phyloP scores from a whole-genome alignment of 2,888 invertebrate genomes.

The Tribolium freemani region DNA sequence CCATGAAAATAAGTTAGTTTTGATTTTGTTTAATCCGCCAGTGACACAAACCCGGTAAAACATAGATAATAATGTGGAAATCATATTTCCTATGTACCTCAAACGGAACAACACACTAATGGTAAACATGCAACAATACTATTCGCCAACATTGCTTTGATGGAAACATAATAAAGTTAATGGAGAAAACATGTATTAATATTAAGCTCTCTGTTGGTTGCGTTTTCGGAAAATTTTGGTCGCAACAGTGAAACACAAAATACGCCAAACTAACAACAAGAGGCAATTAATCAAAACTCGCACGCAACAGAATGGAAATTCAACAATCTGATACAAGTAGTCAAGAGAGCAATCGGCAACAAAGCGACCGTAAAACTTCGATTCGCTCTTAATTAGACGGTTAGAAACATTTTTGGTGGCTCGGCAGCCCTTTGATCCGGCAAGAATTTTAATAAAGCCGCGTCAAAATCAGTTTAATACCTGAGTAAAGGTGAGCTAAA shows the following conservation, averaged over 20 bases:
- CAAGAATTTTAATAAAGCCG: neutral
- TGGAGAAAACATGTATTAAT: slow-evolving; percentile 25
- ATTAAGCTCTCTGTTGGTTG: neutral
- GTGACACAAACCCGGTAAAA: neutral
- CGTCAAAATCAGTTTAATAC: slow-evolving; percentile 1
- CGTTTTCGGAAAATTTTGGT: slow-evolving; percentile 9
- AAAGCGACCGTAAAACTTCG: no score
- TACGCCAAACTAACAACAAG: neutral
- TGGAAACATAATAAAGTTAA: slow-evolving; percentile 21
- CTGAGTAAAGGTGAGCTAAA: slow-evolving; percentile 8
- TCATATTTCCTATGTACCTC: slow-evolving; percentile 4
- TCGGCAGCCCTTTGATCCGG: neutral
- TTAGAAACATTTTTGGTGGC: no score
- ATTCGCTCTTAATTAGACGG: no score
- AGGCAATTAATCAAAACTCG: slow-evolving; percentile 7
- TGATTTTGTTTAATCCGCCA: neutral
- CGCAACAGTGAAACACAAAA: neutral
- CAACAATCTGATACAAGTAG: neutral
- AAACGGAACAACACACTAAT: slow-evolving; percentile 15
- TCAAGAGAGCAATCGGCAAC: no score
- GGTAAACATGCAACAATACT: slow-evolving; percentile 10
- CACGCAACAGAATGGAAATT: neutral
- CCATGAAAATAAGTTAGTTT: neutral
- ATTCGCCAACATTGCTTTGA: neutral
- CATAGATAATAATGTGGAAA: neutral